phyloP scores from a whole-genome alignment of 2,797 vertebrate species.

The Platalea minor region DNA sequence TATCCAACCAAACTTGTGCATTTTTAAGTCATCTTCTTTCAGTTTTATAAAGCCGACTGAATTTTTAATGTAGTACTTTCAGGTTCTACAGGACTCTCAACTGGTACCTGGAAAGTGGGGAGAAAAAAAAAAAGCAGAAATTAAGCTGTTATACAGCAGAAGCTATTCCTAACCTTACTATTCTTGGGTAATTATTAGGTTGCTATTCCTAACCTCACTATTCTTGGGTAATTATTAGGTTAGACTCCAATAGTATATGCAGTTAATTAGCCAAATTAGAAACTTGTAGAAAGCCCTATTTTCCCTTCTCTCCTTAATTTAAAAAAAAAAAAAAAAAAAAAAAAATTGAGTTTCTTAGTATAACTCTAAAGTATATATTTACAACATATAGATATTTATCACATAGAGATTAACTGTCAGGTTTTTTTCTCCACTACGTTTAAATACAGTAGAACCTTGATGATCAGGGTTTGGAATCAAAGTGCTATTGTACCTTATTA shows the following conservation, averaged over 20 bases:
- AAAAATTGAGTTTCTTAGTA: background rate
- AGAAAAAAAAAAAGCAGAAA: background rate
- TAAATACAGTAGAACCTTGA: background rate
- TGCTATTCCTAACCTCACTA: background rate
- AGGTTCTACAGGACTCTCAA: conserved; percentile 68
- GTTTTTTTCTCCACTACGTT: background rate
- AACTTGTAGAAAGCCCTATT: background rate
- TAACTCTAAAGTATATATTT: background rate
- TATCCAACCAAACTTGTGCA: background rate
- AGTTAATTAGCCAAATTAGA: background rate
- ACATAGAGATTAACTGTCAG: background rate
- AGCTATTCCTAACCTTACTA: background rate
- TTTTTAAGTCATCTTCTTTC: background rate
- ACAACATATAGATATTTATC: background rate
- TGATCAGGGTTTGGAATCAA: background rate
- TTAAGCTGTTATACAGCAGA: background rate
- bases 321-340: background rate
- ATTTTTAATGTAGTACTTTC: conserved; percentile 50
- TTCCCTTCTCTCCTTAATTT: background rate
- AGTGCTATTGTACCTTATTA: background rate
- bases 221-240: background rate
- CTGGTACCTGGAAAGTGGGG: conserved; percentile 59
- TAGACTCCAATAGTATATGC: background rate
- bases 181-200: no score
- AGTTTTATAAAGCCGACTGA: conserved; percentile 60